Evolutionary conservation across 2,113 vertebrate genomes (phyloP), one percentile per base, ranked within the genome.

Genomic region (Apteryx owenii): DNA sequence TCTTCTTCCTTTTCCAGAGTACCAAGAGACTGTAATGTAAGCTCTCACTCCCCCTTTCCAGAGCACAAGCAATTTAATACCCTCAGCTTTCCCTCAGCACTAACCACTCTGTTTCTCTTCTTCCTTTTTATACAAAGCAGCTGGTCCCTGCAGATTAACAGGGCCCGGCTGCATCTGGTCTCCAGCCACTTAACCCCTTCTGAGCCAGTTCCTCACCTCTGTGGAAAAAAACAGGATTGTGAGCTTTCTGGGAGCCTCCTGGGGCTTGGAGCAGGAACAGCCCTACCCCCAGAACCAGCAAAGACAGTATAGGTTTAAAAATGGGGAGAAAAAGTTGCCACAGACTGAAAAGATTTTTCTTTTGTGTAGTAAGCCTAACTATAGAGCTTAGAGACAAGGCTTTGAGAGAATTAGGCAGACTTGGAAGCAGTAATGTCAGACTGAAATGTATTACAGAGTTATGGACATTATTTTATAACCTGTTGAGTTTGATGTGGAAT

Each of bases 91-190:
- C 89, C 94, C 88, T 87, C 82, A 96, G 85, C 88, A 88, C 70
- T 76, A 96, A 53, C 81, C 66, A 81, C 76, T 73, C 90, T 93
- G 93, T 94, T 97, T 97, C 95, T 94, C 91, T 91, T 95, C 95
- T 94, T 95, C 97, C 85, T 97, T 97, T 97, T 94, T 93, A 96
- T 93, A 93, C 54, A 88, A 85, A 96, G 94, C 94, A 97, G 94
- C 96, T 96, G 97, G 93, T 93, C 96, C 73, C 86, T 91, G 95
- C 87, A 97, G 95, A 96, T 97, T 97, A 97, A 95, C 93, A 94
- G 90, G 90, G 68, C 92, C 95, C 96, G 95, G 97, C 95, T 97
- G 79, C 92, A 94, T 90, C 92, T 95, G 92, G 87, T 95, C 95
- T 91, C 38, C 87, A 94, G 90, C 85, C 94, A 82, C 50, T 97